Evolutionary conservation across 2,797 vertebrate species (phyloP), one percentile per base, ranked within the genome.

Genomic region (Schizopygopsis malacanthus): DNA sequence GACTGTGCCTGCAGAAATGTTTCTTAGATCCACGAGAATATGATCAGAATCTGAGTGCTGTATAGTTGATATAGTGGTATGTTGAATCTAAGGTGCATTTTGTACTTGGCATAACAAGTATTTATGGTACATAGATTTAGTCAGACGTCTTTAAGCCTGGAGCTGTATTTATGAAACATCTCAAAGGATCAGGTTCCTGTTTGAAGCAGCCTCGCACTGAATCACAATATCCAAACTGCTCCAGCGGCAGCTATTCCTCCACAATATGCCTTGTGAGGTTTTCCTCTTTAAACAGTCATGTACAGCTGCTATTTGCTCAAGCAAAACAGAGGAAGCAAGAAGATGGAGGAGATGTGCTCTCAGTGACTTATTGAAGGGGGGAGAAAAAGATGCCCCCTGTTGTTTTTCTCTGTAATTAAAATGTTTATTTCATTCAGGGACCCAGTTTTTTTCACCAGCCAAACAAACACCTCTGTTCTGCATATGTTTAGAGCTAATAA

Each of bases 401-500:
- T 82, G 59, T 79, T 83, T 73, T 83, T 84, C 54, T 22, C 69
- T 80, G 75, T 88, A 88, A 88, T 86, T 89, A 87, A 86, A 85
- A 82, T 82, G 81, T 79, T 77, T 54, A 69, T 73, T 78, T 80
- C 63, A 85, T 43, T 83, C 65, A 61, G 33, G 73, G 47, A 61
- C 37, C 47, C 39, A 28, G 5, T 25, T 61, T 61, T 25, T 79
- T 82, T 59, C 75, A 79, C 39, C 39, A 61, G 50, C 56, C 25
- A 85, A 88, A 88, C 87, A 88, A 89, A 88, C 80, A 82, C 37
- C 79, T 79, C 41, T 63, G 80, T 87, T 43, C 52, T 82, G 81
- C 81, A 80, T 67, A 81, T 69, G 83, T 87, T 90, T 87, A 63
- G 56, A 45, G 59, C 67, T 77, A 88, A 89, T 89, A 85, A 88